Evolutionary conservation across 2,113 vertebrate genomes (phyloP).

Genomic region (Sciurus niger): DNA sequence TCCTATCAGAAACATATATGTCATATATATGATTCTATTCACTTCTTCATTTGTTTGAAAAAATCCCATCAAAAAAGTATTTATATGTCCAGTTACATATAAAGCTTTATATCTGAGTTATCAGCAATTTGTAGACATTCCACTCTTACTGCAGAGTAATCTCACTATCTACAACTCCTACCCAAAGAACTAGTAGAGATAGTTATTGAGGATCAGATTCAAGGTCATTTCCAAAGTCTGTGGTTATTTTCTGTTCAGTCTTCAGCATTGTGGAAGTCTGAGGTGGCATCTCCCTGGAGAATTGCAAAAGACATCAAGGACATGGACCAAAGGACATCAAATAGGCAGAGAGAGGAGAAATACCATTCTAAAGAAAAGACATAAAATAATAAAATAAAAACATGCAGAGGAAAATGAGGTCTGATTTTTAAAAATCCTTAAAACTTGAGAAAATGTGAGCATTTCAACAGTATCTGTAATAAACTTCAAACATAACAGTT

Average conservation of each 20-base stretch:
- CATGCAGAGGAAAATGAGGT: not conserved
- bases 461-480: slow-evolving; percentile 45
- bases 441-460: not conserved
- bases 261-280: not conserved
- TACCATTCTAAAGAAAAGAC: not conserved
- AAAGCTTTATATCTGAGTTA: not conserved
- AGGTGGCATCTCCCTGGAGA: not conserved
- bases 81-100: not conserved
- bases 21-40: not conserved
- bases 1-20: not conserved
- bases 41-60: not conserved
- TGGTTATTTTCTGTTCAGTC: not conserved
- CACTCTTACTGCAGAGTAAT: not conserved
- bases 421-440: not conserved
- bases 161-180: not conserved
- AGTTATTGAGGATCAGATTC: not conserved
- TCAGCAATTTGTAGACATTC: not conserved
- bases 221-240: not conserved
- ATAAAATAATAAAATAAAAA: slow-evolving; percentile 19
- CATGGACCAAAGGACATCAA: not conserved
- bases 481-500: slow-evolving; percentile 10
- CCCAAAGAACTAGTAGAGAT: not conserved
- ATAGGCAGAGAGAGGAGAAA: not conserved
- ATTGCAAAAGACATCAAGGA: not conserved
- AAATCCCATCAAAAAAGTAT: not conserved